These are phyloP conservation scores for Tyrannus savana DNA, from an alignment of 2,113 vertebrate genomes.

Conservation along the genomic window DNA sequence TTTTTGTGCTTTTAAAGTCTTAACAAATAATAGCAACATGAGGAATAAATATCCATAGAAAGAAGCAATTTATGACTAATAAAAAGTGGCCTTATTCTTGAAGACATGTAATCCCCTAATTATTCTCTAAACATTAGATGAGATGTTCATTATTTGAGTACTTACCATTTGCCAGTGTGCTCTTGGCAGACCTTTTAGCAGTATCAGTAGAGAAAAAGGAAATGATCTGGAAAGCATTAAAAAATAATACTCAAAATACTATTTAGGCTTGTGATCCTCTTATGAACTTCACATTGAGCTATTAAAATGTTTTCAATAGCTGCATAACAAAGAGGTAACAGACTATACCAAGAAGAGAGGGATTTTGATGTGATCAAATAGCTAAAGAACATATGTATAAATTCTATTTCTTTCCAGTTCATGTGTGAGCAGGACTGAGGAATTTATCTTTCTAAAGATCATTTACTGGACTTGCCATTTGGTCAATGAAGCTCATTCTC, in stretches of 20 bases:
- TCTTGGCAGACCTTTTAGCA: background rate
- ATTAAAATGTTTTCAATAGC: background rate
- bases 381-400: background rate
- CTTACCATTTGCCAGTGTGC: background rate
- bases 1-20: background rate
- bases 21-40: background rate
- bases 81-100: background rate
- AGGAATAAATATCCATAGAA: constrained; percentile 12
- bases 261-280: background rate
- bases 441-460: background rate
- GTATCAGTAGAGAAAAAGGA: background rate
- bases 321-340: background rate
- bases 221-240: constrained; percentile 18
- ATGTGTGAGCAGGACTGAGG: background rate
- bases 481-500: background rate
- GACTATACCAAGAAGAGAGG: background rate
- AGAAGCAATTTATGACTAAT: background rate
- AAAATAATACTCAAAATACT: background rate
- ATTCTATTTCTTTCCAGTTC: background rate
- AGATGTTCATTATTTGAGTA: background rate
- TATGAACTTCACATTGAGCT: background rate
- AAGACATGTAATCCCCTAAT: constrained; percentile 6
- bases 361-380: background rate
- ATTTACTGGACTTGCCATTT: background rate
- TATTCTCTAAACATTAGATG: background rate